Evolutionary conservation across 1,140 invertebrate species (phyloP), one percentile per base, ranked within the genome.

Genomic region (Leptinotarsa defecta): DNA sequence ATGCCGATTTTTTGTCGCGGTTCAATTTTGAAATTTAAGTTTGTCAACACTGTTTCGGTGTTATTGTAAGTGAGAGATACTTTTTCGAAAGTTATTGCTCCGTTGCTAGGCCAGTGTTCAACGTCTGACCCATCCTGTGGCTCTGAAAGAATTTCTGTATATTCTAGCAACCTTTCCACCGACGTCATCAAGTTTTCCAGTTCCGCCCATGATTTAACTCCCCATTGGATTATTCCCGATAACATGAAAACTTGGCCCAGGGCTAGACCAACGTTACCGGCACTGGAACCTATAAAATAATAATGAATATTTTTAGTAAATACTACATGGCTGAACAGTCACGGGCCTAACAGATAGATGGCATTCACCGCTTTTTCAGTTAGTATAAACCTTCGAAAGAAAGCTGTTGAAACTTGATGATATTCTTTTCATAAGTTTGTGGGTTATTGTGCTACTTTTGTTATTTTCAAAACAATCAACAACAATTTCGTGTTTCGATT

Each of bases 101-200:
- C 81, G 20, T 78, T 48, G 15, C 73, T 75, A 22, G 79, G 79
- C 81, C 79, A 82, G 1, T 92, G 83, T 2, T 91, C 87, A 88
- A 77, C 89, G n/a, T 15, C n/a, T 93, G 94, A 94, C 87, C 84
- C 62, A 88, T 88, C 43, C 91, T 91, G 77, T 91, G 91, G 80
- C 85, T 96, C 94, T n/a, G 90, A 89, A 76, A 90, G 88, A 27
- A 94, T 86, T 49, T 89, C 85, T 6, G 90, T 91, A 80, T 94
- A 95, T 82, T 94, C 93, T 69, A 93, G 81, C 0, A 92, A 86
- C 69, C 91, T 83, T 80, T 93, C 91, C 11, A 95, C 93, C 24
- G 91, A 94, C 1, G 94, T 96, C 94, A 96, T 96, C 83, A 96
- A 91, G 82, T 94, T 94, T 80, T 94, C 92, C 5, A 94, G 85